Percentiles rank a stretch among this genome's conserved stretches.
Conservation (phyloP, 2,113 vertebrate genomes). For the Nothoprocta perdicaria region DNA sequence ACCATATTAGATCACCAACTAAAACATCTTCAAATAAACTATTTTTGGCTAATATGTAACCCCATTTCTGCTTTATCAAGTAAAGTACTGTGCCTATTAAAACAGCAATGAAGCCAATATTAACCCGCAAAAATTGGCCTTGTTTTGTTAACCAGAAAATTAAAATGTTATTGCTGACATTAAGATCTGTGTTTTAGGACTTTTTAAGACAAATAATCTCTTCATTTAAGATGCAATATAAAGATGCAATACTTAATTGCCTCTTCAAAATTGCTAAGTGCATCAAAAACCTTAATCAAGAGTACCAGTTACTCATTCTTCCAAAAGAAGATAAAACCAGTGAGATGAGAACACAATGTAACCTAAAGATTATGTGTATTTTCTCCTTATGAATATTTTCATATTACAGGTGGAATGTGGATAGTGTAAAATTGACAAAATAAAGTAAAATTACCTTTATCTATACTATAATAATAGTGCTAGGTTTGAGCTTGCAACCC, state of each 20-base stretch:
- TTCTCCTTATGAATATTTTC: not conserved
- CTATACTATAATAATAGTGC: not conserved
- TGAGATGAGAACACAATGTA: not conserved
- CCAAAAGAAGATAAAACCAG: not conserved
- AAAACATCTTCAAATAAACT: not conserved
- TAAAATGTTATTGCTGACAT: not conserved
- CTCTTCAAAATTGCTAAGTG: not conserved
- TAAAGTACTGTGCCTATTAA: not conserved
- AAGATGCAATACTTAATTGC: not conserved
- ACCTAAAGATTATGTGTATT: not conserved
- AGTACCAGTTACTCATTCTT: not conserved
- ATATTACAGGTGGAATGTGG: not conserved
- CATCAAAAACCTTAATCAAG: not conserved
- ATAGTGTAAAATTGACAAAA: not conserved
- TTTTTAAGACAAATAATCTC: not conserved
- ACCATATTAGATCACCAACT: not conserved
- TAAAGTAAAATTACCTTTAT: not conserved
- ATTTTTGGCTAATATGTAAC: not conserved
- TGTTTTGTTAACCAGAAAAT: not conserved
- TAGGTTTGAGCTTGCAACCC: not conserved
- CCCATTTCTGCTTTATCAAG: not conserved
- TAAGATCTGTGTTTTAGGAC: not conserved
- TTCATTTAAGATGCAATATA: not conserved
- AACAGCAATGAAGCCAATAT: not conserved
- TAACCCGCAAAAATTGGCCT: not conserved